Evolutionary conservation across 1,140 invertebrate species (phyloP).

Genomic region (Heliconius hermathena): DNA sequence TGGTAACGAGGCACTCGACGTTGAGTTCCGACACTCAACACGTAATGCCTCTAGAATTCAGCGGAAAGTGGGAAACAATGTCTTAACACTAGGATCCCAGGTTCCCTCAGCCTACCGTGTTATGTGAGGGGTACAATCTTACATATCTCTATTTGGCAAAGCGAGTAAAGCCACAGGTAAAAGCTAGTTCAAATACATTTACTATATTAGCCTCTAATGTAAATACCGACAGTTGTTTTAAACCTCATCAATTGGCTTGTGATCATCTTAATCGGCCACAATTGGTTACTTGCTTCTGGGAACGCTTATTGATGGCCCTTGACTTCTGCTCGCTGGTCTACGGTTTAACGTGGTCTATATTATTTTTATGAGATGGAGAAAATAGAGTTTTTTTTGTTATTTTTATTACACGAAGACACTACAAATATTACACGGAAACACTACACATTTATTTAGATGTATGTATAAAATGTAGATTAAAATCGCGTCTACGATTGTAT

Average conservation of each 20-base stretch:
- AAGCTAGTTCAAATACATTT: background rate
- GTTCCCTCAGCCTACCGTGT: no score
- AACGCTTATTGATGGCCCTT: slow-evolving; percentile 52
- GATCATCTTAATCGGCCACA: slow-evolving; percentile 55
- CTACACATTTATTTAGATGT: background rate
- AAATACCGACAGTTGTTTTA: slow-evolving; percentile 24
- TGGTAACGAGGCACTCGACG: no score
- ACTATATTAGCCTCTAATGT: background rate
- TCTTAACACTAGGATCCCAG: no score
- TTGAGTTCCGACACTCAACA: no score
- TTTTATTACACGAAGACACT: no score
- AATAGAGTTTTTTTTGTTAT: no score
- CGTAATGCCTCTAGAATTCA: no score
- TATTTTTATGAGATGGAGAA: background rate
- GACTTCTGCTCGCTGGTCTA: slow-evolving; percentile 29
- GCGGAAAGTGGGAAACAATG: no score
- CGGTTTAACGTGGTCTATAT: background rate
- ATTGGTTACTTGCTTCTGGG: slow-evolving; percentile 52
- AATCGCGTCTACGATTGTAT: background rate
- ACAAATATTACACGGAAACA: no score
- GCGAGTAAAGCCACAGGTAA: background rate
- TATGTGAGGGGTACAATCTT: no score
- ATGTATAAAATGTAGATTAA: background rate
- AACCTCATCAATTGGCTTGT: slow-evolving; percentile 55
- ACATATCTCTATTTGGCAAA: no score